Percentiles rank a stretch among this genome's conserved stretches.
Conservation (phyloP, 2,113 vertebrate species). For the Felis catus region DNA sequence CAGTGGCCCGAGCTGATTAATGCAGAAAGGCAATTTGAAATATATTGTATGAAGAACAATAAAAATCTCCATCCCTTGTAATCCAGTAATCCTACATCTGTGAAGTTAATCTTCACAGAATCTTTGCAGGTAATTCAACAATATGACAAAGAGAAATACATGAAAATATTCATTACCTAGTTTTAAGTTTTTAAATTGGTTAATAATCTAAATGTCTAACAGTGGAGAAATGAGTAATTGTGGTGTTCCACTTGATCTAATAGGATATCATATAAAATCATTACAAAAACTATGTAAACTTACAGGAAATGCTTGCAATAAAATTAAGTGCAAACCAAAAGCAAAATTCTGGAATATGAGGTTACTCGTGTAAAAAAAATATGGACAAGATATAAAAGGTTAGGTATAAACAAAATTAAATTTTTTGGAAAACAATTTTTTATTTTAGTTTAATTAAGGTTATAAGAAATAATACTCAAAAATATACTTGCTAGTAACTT, state of each 20-base stretch:
- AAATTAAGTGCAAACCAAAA: slow-evolving; percentile 43
- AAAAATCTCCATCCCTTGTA: slow-evolving; percentile 30
- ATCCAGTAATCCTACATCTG: neutral
- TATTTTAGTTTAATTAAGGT: slow-evolving; percentile 1
- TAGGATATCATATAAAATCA: neutral
- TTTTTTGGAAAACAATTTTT: neutral
- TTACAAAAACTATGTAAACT: neutral
- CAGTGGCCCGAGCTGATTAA: neutral
- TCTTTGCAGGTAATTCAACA: slow-evolving; percentile 2
- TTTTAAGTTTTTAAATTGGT: neutral
- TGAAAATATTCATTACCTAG: neutral
- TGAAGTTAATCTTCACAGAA: slow-evolving; percentile 22
- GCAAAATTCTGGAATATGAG: slow-evolving; percentile 11
- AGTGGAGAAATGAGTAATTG: neutral
- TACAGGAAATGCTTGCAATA: neutral
- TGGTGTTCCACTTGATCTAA: neutral
- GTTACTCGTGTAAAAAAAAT: neutral
- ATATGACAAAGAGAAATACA: neutral
- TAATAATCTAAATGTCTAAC: neutral
- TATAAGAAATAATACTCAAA: slow-evolving; percentile 41
- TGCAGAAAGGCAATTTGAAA: neutral
- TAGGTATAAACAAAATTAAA: slow-evolving; percentile 27
- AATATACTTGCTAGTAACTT: neutral
- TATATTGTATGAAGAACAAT: neutral
- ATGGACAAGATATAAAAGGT: neutral